phyloP scores from a whole-genome alignment of 2,797 vertebrate species.

The Phrynocephalus vlangalii region DNA sequence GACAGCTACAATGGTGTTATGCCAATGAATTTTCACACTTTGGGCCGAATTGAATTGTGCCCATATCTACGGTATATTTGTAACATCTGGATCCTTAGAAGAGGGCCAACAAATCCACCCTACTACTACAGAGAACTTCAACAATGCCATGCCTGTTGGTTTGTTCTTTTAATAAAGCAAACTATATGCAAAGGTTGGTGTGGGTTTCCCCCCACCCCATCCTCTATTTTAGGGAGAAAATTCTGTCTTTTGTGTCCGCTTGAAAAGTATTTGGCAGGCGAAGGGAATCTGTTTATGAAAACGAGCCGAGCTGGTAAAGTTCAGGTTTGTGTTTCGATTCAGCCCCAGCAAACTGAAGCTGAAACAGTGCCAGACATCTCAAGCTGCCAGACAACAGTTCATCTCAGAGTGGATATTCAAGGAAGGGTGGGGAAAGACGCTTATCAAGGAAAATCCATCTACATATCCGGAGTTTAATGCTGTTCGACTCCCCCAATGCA shows the following conservation, averaged over 20 bases:
- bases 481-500: slow-evolving; percentile 64
- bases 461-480: slow-evolving; percentile 72
- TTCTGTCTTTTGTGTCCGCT: slow-evolving; percentile 68
- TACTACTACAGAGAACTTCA: neutral
- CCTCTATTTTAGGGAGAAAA: neutral
- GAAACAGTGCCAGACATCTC: slow-evolving; percentile 66
- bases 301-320: slow-evolving; percentile 73
- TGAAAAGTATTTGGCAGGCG: slow-evolving; percentile 69
- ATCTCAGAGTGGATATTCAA: slow-evolving; percentile 66
- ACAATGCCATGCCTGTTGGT: neutral
- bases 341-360: slow-evolving; percentile 70
- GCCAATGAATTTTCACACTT: too few species aligned
- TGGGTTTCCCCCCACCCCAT: neutral
- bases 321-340: slow-evolving; percentile 75
- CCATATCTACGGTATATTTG: too few species aligned
- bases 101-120: too few species aligned
- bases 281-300: slow-evolving; percentile 67
- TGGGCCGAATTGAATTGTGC: too few species aligned
- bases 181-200: neutral
- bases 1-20: too few species aligned
- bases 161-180: slow-evolving; percentile 2
- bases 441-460: slow-evolving; percentile 73
- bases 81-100: too few species aligned
- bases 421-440: slow-evolving; percentile 69
- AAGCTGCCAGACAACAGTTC: slow-evolving; percentile 72